Base-by-base conservation (phyloP, 2,888 invertebrate genomes). In the Campaea margaritaria region DNA sequence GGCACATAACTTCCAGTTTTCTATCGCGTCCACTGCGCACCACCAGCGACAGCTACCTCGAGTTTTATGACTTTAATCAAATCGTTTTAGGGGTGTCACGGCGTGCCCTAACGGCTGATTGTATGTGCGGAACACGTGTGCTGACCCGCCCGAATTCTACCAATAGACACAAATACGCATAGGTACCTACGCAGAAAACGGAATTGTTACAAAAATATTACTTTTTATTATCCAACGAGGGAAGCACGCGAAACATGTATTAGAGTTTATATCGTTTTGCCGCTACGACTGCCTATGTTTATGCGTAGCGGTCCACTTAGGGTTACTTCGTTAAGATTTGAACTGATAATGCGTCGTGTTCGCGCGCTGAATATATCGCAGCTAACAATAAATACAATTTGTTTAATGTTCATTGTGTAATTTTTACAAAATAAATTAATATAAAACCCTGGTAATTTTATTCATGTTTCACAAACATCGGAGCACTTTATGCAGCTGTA, bases 11-110 rank as follows among this genome's bases (percentile, higher is more conserved):
- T 67, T 61, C 60, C 64, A 59, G 61, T 65, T 58, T 57, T 57
- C 54, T 52, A 64, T 49, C 43, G 45, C 53, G 43, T 39, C 53
- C 63, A 38, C 55, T 45, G 63, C 46, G 52, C 55, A 50, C 68
- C 65, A 67, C 64, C 65, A 68, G 68, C 74, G 72, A 74, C 72
- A 72, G 75, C 76, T 82, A 80, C 82, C 79, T 79, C 69, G 75
- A 85, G 79, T 87, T 90, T 89, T 89, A 89, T 85, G 87, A 87
- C 82, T 91, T 91, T 90, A 91, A 91, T 91, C 89, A 91, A 90
- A 90, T 84, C 82, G 85, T 83, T 86, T 81, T 77, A 85, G 83
- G 83, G 85, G 83, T 85, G 87, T 84, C 85, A 86, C 82, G 81
- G 81, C 76, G 78, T 77, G 81, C 77, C 78, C 75, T 81, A 83